Evolutionary conservation across 2,113 vertebrate species (phyloP), one percentile per base, ranked within the genome.

Genomic region (Chionodraco myersi): DNA sequence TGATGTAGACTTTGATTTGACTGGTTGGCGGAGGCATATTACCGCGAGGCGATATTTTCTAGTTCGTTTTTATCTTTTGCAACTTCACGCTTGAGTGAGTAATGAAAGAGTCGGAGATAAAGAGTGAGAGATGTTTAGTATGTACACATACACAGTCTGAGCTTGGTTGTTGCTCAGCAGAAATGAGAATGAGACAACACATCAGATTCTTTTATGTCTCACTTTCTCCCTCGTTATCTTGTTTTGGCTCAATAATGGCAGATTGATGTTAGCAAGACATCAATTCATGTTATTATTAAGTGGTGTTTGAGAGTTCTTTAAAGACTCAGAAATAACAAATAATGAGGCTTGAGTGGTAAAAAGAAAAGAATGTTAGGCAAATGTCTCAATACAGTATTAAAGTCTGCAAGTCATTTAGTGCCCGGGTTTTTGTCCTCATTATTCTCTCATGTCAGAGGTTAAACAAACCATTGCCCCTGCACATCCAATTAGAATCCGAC

Each of bases 401-500:
- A 75, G 47, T 41, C 36, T 41, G 36, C 7, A 41, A 47, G 72
- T 44, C 61, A 76, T 59, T 86, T 49, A 69, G 70, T 65, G 62
- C 36, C 65, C 58, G 54, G 59, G 26, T 36, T 80, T 85, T 78
- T 70, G 14, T 79, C 67, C 61, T 83, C 82, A 66, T 88, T 88
- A 88, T 85, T 72, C 36, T 69, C 52, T 64, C 83, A 72, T 75
- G 76, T 81, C 66, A 69, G 11, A 79, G 53, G 86, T 86, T 83
- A 85, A 89, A 88, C 86, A 87, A 76, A 61, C 73, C 74, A 77
- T 75, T 63, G 59, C 65, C 60, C 34, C 70, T 86, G 75, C 71
- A 62, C 76, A 77, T 84, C 69, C 83, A 88, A 82, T 91, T 88
- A 86, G 68, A 75, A 41, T 70, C 72, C 62, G 52, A 48, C 54